Evolutionary conservation across 2,113 vertebrate species (phyloP).

Genomic region (Numida meleagris): DNA sequence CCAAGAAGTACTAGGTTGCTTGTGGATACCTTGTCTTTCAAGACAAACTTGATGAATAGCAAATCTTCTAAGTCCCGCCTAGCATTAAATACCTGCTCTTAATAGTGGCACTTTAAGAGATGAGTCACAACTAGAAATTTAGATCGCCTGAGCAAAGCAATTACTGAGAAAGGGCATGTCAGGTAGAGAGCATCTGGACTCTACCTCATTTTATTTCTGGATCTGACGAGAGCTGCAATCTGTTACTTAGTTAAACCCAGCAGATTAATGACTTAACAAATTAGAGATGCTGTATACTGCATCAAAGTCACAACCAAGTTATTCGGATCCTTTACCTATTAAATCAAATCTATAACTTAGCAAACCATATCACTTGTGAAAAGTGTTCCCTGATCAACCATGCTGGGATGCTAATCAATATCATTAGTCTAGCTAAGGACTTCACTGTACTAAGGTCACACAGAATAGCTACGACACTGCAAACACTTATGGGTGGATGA

Average conservation of each 20-base stretch:
- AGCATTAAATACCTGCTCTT: not conserved
- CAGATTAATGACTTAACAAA: slow-evolving; percentile 53
- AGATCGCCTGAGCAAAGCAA: not conserved
- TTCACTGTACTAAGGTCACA: not conserved
- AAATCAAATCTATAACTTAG: not conserved
- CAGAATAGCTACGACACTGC: not conserved
- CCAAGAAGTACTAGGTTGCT: not conserved
- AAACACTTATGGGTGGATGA: not conserved
- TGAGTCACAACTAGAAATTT: not conserved
- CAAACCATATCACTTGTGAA: not conserved
- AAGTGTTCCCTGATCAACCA: not conserved
- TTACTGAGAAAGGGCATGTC: not conserved
- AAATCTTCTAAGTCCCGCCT: not conserved
- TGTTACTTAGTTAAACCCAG: slow-evolving; percentile 14
- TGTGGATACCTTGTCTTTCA: not conserved
- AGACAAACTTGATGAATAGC: not conserved
- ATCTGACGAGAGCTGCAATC: not conserved
- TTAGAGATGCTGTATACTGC: not conserved
- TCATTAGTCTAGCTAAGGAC: not conserved
- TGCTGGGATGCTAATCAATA: not conserved
- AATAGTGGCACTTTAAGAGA: not conserved
- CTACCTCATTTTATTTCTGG: not conserved
- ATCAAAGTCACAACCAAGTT: slow-evolving; percentile 54
- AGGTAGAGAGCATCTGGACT: fast-evolving
- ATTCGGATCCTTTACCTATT: not conserved